Evolutionary conservation across 2,888 invertebrate species (phyloP).

Genomic region (Pandemis corylana): DNA sequence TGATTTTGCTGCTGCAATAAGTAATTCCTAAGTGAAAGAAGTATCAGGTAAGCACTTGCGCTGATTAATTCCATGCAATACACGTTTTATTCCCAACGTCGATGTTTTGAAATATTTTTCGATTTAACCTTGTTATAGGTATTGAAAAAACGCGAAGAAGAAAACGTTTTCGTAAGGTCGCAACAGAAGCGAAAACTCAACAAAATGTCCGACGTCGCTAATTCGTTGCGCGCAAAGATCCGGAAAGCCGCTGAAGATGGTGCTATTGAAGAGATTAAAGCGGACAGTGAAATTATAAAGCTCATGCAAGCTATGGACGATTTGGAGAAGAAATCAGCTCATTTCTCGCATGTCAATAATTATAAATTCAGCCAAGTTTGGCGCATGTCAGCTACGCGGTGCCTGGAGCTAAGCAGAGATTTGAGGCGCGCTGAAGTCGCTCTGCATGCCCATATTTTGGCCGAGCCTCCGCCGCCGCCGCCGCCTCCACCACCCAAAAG

Average conservation of each 20-base stretch:
- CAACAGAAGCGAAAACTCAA: constrained; percentile 91
- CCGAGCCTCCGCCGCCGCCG: constrained; percentile 73
- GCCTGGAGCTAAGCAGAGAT: constrained; percentile 58
- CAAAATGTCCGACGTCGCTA: constrained; percentile 90
- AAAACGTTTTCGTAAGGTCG: constrained; percentile 91
- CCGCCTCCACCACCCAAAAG: constrained; percentile 66
- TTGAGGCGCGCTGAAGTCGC: constrained; percentile 71
- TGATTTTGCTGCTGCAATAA: no score
- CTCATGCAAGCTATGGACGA: constrained; percentile 88
- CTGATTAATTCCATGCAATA: background rate
- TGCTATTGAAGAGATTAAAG: constrained; percentile 86
- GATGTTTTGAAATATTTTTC: background rate
- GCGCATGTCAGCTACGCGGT: constrained; percentile 72
- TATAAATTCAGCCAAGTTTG: constrained; percentile 83
- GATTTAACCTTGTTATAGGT: constrained; percentile 70
- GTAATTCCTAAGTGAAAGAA: background rate
- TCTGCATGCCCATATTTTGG: constrained; percentile 74
- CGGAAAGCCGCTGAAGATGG: constrained; percentile 87
- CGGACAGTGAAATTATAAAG: constrained; percentile 88
- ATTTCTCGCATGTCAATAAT: constrained; percentile 87
- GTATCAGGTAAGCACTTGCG: background rate
- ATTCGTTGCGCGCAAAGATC: constrained; percentile 87
- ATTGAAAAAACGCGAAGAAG: constrained; percentile 94
- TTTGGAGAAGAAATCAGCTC: constrained; percentile 88
- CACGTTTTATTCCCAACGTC: background rate